phyloP scores from a whole-genome alignment of 2,888 invertebrate species.

The Thymelicus lineola region DNA sequence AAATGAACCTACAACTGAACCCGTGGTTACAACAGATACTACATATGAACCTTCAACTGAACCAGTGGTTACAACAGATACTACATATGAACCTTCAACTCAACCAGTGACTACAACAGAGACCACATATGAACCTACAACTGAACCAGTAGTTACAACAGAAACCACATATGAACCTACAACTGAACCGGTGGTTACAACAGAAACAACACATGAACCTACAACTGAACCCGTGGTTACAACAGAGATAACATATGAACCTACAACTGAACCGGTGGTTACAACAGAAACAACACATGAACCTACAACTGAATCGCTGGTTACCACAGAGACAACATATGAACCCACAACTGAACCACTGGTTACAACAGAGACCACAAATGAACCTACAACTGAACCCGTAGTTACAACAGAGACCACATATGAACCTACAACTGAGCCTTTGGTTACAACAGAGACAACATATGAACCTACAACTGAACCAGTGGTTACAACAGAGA shows the following conservation, averaged over 20 bases:
- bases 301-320: conserved; percentile 7
- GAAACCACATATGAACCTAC: conserved; percentile 19
- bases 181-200: conserved; percentile 21
- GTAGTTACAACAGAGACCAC: not conserved
- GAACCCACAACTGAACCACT: not conserved
- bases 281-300: not conserved
- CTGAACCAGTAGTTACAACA: conserved; percentile 17
- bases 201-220: conserved; percentile 3
- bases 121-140: conserved; percentile 11
- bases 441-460: not conserved
- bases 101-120: conserved; percentile 6
- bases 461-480: not conserved
- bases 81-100: conserved; percentile 29
- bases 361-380: not conserved
- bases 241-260: conserved; percentile 29
- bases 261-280: conserved; percentile 2
- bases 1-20: conserved; percentile 29
- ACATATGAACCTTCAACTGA: conserved; percentile 17
- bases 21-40: conserved; percentile 10
- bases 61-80: conserved; percentile 29
- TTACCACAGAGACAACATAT: conserved; percentile 2
- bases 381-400: not conserved
- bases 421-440: conserved; percentile 1
- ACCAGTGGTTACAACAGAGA: too few relatives aligned
- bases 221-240: conserved; percentile 26